Conservation (phyloP, 2,888 invertebrate genomes). For the Drosophila neonasuta region DNA sequence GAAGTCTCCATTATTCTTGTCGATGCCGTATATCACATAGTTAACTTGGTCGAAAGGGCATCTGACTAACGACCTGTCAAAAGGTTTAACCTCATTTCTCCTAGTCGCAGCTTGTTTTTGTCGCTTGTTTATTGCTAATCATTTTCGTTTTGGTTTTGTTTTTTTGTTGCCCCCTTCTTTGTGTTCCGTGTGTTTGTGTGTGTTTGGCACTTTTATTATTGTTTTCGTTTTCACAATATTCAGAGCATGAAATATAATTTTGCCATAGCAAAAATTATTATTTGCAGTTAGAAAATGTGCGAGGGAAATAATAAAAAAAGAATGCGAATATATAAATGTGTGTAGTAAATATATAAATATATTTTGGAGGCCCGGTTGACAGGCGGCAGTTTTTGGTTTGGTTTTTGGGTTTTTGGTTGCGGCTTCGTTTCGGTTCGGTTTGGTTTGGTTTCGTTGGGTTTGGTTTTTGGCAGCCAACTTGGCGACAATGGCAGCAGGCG, state of each 20-base stretch:
- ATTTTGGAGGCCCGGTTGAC: conserved; percentile 44
- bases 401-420: conserved; percentile 57
- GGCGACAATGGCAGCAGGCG: conserved; percentile 68
- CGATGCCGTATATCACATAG: conserved; percentile 11
- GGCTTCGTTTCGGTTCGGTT: conserved; percentile 59
- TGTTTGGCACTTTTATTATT: conserved; percentile 57
- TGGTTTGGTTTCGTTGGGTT: conserved; percentile 30
- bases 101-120: conserved; percentile 32
- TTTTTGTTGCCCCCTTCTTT: conserved; percentile 8
- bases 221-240: conserved; percentile 62
- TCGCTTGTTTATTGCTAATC: conserved; percentile 61
- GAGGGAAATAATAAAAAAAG: conserved; percentile 51
- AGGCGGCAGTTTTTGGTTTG: conserved; percentile 55
- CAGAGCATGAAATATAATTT: conserved; percentile 77
- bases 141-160: conserved; percentile 40
- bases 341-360: neutral
- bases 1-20: conserved; percentile 16
- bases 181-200: conserved; percentile 27
- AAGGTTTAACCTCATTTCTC: conserved; percentile 37
- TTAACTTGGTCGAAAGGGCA: conserved; percentile 33
- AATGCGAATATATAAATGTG: neutral
- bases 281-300: conserved; percentile 70
- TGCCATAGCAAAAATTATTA: conserved; percentile 64
- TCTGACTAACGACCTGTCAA: conserved; percentile 42
- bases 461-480: conserved; percentile 75